Evolutionary conservation across 2,888 invertebrate genomes (phyloP).

Genomic region (Microctonus aethiopoides): DNA sequence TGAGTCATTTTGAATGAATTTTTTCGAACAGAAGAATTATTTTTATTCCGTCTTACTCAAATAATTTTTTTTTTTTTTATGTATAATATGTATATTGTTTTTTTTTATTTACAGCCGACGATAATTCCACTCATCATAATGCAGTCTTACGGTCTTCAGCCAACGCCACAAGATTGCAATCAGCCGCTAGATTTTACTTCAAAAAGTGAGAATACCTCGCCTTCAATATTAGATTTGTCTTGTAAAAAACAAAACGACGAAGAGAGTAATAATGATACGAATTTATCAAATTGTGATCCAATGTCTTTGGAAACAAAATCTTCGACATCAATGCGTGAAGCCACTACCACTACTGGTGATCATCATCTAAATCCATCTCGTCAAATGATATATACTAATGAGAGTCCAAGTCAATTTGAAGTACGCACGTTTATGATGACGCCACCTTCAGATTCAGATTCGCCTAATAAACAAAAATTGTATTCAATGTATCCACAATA

Average conservation of each 20-base stretch:
- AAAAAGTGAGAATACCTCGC: not conserved
- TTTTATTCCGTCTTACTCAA: no score
- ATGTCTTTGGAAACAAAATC: slow-evolving; percentile 33
- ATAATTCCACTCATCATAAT: not conserved
- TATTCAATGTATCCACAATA: slow-evolving; percentile 43
- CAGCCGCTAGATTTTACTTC: slow-evolving; percentile 46
- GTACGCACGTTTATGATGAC: slow-evolving; percentile 53
- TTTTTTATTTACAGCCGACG: not conserved
- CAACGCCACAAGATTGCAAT: not conserved
- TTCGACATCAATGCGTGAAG: slow-evolving; percentile 34
- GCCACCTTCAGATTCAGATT: slow-evolving; percentile 56
- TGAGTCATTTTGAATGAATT: no score
- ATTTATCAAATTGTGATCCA: slow-evolving; percentile 38
- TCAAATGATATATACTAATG: slow-evolving; percentile 31
- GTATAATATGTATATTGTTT: not conserved
- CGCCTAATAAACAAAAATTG: slow-evolving; percentile 49
- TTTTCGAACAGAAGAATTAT: no score
- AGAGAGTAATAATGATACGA: not conserved
- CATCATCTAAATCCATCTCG: slow-evolving; percentile 12
- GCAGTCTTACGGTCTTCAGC: not conserved
- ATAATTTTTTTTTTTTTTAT: not conserved
- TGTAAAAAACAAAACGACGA: slow-evolving; percentile 45
- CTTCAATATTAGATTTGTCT: slow-evolving; percentile 54
- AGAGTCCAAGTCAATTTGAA: slow-evolving; percentile 51
- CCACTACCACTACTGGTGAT: slow-evolving; percentile 11